These are phyloP conservation scores for Chrysoperla carnea DNA, from an alignment of 1,140 invertebrate genomes.

Conservation along the genomic window DNA sequence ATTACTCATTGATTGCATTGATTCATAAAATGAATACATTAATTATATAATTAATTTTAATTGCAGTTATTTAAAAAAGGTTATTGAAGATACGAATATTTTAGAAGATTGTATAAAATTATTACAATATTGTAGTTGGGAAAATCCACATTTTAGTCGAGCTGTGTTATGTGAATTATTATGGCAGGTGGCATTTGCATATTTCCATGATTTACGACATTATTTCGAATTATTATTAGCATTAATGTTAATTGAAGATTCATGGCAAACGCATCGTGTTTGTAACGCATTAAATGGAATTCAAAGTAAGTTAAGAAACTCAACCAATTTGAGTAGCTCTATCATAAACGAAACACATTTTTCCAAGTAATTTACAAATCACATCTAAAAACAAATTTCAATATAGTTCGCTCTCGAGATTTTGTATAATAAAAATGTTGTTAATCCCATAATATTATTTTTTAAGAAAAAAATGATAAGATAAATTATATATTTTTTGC, in stretches of 20 bases:
- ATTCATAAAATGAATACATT: not conserved
- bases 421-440: too few relatives aligned
- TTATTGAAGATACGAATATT: slow-evolving; percentile 84
- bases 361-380: too few relatives aligned
- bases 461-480: too few relatives aligned
- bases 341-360: too few relatives aligned
- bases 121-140: slow-evolving; percentile 88
- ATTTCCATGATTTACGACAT: slow-evolving; percentile 83
- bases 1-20: not conserved
- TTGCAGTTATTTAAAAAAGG: slow-evolving; percentile 79
- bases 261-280: slow-evolving; percentile 87
- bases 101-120: slow-evolving; percentile 81
- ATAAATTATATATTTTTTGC: too few relatives aligned
- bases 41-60: not conserved
- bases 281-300: slow-evolving; percentile 77
- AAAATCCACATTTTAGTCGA: slow-evolving; percentile 84
- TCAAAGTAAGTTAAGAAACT: slow-evolving; percentile 7
- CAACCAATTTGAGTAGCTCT: too few relatives aligned
- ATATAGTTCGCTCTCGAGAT: too few relatives aligned
- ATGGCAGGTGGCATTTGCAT: slow-evolving; percentile 88
- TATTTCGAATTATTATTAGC: slow-evolving; percentile 79
- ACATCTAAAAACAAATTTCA: too few relatives aligned
- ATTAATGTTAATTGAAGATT: slow-evolving; percentile 81
- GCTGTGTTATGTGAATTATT: slow-evolving; percentile 75
- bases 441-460: too few relatives aligned